phyloP scores from a whole-genome alignment of 2,797 vertebrate species.

The Botia kubotai region DNA sequence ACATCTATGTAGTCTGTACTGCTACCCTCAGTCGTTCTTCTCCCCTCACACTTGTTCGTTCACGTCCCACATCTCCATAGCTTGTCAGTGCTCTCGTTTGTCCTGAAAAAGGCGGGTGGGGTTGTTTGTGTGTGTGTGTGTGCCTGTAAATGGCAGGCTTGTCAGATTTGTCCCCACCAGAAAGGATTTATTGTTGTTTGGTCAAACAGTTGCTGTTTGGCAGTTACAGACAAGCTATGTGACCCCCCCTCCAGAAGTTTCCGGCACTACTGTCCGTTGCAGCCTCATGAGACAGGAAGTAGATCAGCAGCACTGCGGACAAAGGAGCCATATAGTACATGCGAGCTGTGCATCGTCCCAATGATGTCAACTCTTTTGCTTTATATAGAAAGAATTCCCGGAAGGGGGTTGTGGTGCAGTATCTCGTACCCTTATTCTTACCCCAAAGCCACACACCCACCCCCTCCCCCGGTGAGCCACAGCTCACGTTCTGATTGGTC shows the following conservation, averaged over 20 bases:
- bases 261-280: conserved; percentile 39
- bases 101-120: conserved; percentile 44
- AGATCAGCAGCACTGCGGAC: conserved; percentile 59
- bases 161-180: conserved; percentile 55
- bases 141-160: conserved; percentile 58
- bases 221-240: conserved; percentile 59
- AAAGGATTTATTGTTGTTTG: conserved; percentile 64
- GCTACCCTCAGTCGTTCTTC: conserved; percentile 10
- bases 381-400: conserved; percentile 44
- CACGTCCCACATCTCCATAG: conserved; percentile 66
- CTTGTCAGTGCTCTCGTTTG: conserved; percentile 62
- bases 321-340: conserved; percentile 61
- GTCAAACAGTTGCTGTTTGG: conserved; percentile 53
- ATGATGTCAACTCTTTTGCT: conserved; percentile 43
- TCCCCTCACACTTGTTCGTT: conserved; percentile 70
- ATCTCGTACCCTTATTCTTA: conserved; percentile 61
- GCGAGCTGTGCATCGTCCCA: conserved; percentile 34
- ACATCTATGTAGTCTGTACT: conserved; percentile 56
- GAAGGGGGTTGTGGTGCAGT: conserved; percentile 26
- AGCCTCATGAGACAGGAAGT: conserved; percentile 59
- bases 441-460: conserved; percentile 50
- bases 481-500: conserved; percentile 64
- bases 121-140: conserved; percentile 57
- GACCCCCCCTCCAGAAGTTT: conserved; percentile 64
- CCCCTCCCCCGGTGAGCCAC: conserved; percentile 49